Evolutionary conservation across 2,113 vertebrate species (phyloP).

Genomic region (Equus przewalskii): DNA sequence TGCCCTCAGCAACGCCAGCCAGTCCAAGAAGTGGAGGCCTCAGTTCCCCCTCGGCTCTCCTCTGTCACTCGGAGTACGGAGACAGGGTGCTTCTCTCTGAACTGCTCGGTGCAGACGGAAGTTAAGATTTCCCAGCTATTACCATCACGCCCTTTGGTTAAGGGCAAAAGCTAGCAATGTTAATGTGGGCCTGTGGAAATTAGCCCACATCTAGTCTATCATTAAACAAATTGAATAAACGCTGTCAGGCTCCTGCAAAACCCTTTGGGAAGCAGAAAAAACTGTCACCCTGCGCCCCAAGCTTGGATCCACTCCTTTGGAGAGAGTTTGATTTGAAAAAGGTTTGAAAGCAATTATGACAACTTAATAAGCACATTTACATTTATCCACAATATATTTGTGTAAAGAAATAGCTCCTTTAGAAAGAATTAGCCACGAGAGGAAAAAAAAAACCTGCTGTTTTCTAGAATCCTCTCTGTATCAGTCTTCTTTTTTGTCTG

Average conservation of each 20-base stretch:
- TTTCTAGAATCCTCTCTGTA: not conserved
- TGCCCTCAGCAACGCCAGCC: not conserved
- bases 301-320: not conserved
- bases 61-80: not conserved
- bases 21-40: not conserved
- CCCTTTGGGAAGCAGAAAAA: not conserved
- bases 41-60: not conserved
- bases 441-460: not conserved
- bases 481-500: not conserved
- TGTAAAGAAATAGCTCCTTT: conserved; percentile 36
- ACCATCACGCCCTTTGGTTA: not conserved
- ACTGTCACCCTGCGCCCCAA: not conserved
- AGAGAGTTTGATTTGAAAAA: not conserved
- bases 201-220: not conserved
- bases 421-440: not conserved
- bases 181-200: not conserved
- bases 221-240: conserved; percentile 26
- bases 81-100: not conserved
- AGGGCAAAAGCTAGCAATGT: not conserved
- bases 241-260: not conserved
- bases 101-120: not conserved
- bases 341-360: conserved; percentile 14
- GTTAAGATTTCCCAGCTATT: not conserved
- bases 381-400: conserved; percentile 19
- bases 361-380: conserved; percentile 28